Evolutionary conservation across 2,113 vertebrate genomes (phyloP), one percentile per base, ranked within the genome.

Genomic region (Tetraodon nigroviridis): DNA sequence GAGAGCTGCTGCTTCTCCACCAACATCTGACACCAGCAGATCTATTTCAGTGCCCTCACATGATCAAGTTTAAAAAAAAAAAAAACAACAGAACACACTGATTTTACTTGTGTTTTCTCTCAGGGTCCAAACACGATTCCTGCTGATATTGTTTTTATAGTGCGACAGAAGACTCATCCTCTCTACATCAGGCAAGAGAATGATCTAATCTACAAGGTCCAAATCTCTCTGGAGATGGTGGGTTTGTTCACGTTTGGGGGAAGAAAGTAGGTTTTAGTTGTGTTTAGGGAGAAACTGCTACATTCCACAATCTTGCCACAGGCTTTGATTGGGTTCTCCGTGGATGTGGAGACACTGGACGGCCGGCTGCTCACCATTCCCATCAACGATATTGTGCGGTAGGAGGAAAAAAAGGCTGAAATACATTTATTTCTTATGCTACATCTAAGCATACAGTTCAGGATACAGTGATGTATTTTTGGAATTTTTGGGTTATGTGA

Each of bases 351-450:
- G 75, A 98, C 94, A 0, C 84, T 99, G 58, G 95, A 98, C 57
- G 92, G 92, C 78, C 86, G 93, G 55, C 86, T 93, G 8, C 88
- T 99, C 48, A 93, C 84, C 70, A 92, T 98, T 75, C 94, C 95
- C 20, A 79, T 99, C 81, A 98, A 97, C 0, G 92, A 97, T 67
- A 93, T 97, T 2, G 87, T 98, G 54, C 89, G 95, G 97, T 99
- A 75, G 94, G 95, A n/a, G n/a, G 1, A 45, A 16, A 44, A 14
- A 8, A 59, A 51, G 18, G 7, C 5, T 19, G 16, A 29, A 49
- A 40, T 41, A 7, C 1, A 29, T 22, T 41, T 15, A 12, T 58
- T 10, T 7, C 13, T 45, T 16, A 10, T 45, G 13, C 17, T 45
- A 16, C 44, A 15, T n/a, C 44, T 17, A 16, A 12, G 4, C 6